Conservation (phyloP, 1,140 invertebrate species). For the Trichonephila inaurata region DNA sequence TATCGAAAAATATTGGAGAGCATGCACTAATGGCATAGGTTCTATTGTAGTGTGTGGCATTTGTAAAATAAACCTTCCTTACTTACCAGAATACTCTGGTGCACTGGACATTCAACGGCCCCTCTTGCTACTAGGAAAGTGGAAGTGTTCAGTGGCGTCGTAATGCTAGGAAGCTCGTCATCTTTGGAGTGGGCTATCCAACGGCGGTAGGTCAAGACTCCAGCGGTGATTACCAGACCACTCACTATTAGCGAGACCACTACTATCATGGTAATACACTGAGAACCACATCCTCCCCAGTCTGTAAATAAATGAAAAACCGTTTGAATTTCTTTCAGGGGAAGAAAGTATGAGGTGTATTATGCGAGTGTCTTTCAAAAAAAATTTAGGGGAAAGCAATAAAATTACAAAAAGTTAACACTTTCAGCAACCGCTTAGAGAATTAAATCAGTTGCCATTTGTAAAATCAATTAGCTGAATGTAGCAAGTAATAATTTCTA, state of each 20-base stretch:
- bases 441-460: too few relatives aligned
- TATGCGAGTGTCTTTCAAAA: too few relatives aligned
- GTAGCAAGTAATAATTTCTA: too few relatives aligned
- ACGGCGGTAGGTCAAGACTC: background rate
- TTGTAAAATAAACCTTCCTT: too few relatives aligned
- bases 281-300: slow-evolving; percentile 34
- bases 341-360: too few relatives aligned
- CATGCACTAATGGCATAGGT: too few relatives aligned
- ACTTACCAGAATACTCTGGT: background rate
- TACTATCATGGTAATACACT: slow-evolving; percentile 46
- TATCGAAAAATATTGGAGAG: too few relatives aligned
- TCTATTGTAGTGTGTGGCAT: too few relatives aligned
- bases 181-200: background rate
- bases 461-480: too few relatives aligned
- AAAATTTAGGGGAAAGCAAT: too few relatives aligned
- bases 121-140: background rate
- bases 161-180: slow-evolving; percentile 40
- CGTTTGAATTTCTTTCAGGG: background rate
- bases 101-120: background rate
- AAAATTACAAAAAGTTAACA: too few relatives aligned
- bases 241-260: slow-evolving; percentile 46
- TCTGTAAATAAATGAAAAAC: background rate
- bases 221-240: slow-evolving; percentile 27
- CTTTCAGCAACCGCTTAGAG: too few relatives aligned
- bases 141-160: slow-evolving; percentile 42